Evolutionary conservation across 2,888 invertebrate species (phyloP), one percentile per base, ranked within the genome.

Genomic region (Crepidodera aurea): DNA sequence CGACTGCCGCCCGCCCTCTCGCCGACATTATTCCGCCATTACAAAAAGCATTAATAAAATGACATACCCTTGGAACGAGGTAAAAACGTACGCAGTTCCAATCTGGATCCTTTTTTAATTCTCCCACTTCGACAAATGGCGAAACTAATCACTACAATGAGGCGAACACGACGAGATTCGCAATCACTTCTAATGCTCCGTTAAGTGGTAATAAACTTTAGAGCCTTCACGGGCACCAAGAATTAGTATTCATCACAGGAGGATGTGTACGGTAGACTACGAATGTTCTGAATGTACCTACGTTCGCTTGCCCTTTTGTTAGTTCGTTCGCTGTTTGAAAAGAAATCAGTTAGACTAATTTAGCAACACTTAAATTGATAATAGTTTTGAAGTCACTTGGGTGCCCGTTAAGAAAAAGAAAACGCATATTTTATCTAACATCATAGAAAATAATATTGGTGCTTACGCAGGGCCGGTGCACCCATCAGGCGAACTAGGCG

Each of bases 171-270:
- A 69, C 68, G 59, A 64, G 71, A 69, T 69, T 71, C 65, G 67
- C 71, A 73, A 72, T 73, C 79, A 77, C 75, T 73, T 75, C 76
- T 79, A 80, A 80, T 79, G 78, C 74, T 71, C 72, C 72, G 73
- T 77, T 79, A 79, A 80, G 79, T 79, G 78, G 74, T 75, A 77
- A 78, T 79, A 78, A 79, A 79, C 73, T 77, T 76, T 75, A 73
- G 71, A 71, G 71, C 67, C 71, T 67, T 71, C 70, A 67, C 67
- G 68, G 68, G 64, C 62, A 64, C 65, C 63, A 48, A 62, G 66
- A 65, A 78, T 79, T 79, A 78, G 77, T 77, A 79, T 79, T 79
- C 79, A 79, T 77, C 75, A 72, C 69, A 67, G 72, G 73, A 73
- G 68, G 53, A 58, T 70, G 68, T 66, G 69, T 68, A 70, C 65